phyloP scores from a whole-genome alignment of 1,140 invertebrate genomes.

The Meloidogyne exigua region DNA sequence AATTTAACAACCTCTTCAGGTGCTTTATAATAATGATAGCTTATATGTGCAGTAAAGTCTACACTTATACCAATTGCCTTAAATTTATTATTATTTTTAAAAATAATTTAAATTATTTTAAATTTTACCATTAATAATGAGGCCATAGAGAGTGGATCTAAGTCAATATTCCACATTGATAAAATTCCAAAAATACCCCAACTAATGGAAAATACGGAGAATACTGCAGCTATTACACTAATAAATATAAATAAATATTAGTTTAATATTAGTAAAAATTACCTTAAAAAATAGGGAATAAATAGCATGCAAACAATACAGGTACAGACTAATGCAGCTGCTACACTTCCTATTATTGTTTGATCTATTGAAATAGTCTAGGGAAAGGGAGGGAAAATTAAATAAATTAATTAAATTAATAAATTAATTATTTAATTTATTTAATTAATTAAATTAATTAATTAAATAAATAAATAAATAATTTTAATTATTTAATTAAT shows the following conservation, averaged over 20 bases:
- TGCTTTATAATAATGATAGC: slow-evolving; percentile 67
- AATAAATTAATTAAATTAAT: too few relatives aligned
- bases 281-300: slow-evolving; percentile 64
- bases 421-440: too few relatives aligned
- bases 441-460: too few relatives aligned
- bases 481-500: too few relatives aligned
- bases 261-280: not conserved
- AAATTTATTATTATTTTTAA: slow-evolving; percentile 38
- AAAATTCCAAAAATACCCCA: slow-evolving; percentile 65
- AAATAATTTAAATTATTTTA: not conserved
- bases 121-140: slow-evolving; percentile 38
- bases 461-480: too few relatives aligned
- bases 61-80: slow-evolving; percentile 67
- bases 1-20: slow-evolving; percentile 66
- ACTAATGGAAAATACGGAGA: slow-evolving; percentile 64
- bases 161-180: slow-evolving; percentile 62
- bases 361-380: slow-evolving; percentile 60
- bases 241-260: not conserved
- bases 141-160: slow-evolving; percentile 66
- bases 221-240: slow-evolving; percentile 61
- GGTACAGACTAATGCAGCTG: slow-evolving; percentile 64
- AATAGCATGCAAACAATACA: slow-evolving; percentile 65
- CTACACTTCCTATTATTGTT: slow-evolving; percentile 61
- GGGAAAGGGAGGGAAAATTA: slow-evolving; percentile 16
- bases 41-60: slow-evolving; percentile 66